Base-by-base conservation (phyloP, 2,113 vertebrate genomes). In the Aphyosemion australe region DNA sequence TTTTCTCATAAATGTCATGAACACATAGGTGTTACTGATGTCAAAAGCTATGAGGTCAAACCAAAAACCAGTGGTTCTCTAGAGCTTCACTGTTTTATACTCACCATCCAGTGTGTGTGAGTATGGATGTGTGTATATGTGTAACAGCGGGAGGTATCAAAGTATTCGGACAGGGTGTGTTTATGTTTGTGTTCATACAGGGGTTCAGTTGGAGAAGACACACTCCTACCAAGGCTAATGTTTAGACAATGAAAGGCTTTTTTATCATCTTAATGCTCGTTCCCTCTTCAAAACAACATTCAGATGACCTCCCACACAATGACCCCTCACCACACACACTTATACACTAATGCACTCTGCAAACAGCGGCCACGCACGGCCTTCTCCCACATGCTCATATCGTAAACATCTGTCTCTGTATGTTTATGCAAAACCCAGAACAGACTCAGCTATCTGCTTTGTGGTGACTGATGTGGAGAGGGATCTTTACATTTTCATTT, bases 241-340 rank as follows among this genome's bases (percentile, higher is more conserved):
- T 80, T 69, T 82, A 61, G 47, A 83, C 26, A 32, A 76, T 72
- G 43, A 49, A 61, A 75, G 19, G 34, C 5, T 65, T 63, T 68
- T 67, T 56, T 13, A 56, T n/a, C 15, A 45, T 69, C 69, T 57
- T 52, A 54, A 39, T 12, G 37, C 46, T 61, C 48, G 11, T 67
- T 80, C 67, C 1, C 61, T 61, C 63, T 80, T 78, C 76, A 87
- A 85, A 89, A 85, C 81, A 86, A 74, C 79, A 76, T 69, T 65
- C 47, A 61, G 43, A 42, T 67, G 81, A 77, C 79, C 85, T 77
- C 84, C 76, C 72, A 84, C 72, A 59, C 83, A 75, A 64, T 68
- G 83, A 87, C 75, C 86, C 58, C 72, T 79, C 63, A 80, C 57
- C 72, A 11, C 10, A 69, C 64, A 43, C 39, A n/a, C 21, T 7